Base-by-base conservation (phyloP, 2,888 invertebrate genomes). In the Nemotelus nigrinus region DNA sequence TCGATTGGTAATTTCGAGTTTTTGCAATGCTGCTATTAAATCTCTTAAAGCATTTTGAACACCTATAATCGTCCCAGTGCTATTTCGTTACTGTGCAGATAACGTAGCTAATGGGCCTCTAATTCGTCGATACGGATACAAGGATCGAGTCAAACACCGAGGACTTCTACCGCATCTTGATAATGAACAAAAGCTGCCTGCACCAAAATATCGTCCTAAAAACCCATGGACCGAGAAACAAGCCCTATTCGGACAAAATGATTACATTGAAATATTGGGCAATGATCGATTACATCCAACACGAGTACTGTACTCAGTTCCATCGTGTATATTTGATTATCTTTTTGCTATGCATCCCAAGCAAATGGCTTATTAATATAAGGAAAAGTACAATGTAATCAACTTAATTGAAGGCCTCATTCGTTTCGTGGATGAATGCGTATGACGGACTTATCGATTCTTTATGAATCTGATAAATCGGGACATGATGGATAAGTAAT, bases 201-300 rank as follows among this genome's bases (percentile, higher is more conserved):
- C 94, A 84, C 94, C 94, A 0, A 88, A 90, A 55, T 94, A 94
- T 81, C 82, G 90, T 77, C 96, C 96, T 2, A 90, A 88, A 81
- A 91, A 96, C 87, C 83, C 87, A 0, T 98, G 97, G 97, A 84
- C 88, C 0, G 90, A 92, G 81, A 93, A 92, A 82, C 90, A 90
- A 83, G 96, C 97, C 1, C 85, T 96, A 0, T 96, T 95, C 88
- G 98, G 98, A 0, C 97, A 97, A 86, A 98, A 98, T 88, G 98
- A 98, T 87, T 98, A 98, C 84, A 97, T 98, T 81, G 98, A 99
- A 85, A 97, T 99, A 78, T 89, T 99, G 74, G 98, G 98, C 2
- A 92, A 93, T 83, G 95, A 94, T 50, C 89, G 89, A 25, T 81
- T 94, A 4, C 95, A 97, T 85, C 98, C 98, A 0, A 92, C 94